Conservation (phyloP, 2,888 invertebrate genomes). For the Acleris emargana region DNA sequence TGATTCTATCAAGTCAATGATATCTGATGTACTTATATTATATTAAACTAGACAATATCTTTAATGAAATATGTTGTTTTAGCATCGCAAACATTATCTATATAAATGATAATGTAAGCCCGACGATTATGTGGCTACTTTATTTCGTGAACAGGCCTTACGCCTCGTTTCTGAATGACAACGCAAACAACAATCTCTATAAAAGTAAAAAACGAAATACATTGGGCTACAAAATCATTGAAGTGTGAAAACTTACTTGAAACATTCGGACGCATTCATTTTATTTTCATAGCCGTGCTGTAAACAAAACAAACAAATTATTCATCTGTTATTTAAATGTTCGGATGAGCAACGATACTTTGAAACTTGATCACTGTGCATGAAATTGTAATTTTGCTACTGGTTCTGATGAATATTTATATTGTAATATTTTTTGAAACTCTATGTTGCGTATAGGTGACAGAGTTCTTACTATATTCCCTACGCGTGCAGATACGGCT, state of each 20-base stretch:
- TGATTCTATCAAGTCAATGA: too few relatives aligned
- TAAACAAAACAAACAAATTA: conserved; percentile 46
- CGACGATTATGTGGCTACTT: too few relatives aligned
- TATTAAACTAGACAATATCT: too few relatives aligned
- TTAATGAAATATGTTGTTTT: too few relatives aligned
- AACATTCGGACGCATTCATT: conserved; percentile 79
- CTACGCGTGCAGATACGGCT: too few relatives aligned
- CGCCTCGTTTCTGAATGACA: neutral
- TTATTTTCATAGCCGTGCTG: conserved; percentile 78
- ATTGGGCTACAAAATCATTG: conserved; percentile 8
- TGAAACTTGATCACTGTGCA: conserved; percentile 27
- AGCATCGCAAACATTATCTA: too few relatives aligned
- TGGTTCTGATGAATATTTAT: conserved; percentile 11
- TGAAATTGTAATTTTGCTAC: conserved; percentile 24
- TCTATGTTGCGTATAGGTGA: too few relatives aligned
- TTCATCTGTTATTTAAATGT: conserved; percentile 31
- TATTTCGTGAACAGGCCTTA: too few relatives aligned
- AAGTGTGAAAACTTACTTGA: conserved; percentile 63
- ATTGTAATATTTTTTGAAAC: neutral
- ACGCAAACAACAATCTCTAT: neutral
- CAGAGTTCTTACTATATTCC: too few relatives aligned
- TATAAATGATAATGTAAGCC: too few relatives aligned
- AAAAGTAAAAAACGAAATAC: neutral
- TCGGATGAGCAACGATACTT: conserved; percentile 24
- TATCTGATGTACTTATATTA: too few relatives aligned